Base-by-base conservation (phyloP, 2,113 vertebrate genomes). In the Corythoichthys haematopterus region DNA sequence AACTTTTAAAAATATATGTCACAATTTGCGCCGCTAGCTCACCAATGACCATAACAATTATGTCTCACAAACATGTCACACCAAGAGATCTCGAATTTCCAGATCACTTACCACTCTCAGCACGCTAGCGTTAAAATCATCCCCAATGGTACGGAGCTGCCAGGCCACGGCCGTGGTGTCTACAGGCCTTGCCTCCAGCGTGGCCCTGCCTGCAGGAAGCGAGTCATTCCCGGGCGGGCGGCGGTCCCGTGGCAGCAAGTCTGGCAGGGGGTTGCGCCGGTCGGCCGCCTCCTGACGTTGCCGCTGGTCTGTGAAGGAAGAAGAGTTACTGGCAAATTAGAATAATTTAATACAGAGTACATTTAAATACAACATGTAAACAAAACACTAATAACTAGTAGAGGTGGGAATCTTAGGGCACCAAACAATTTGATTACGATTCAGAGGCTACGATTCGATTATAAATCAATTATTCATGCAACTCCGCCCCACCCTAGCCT, bases 81-180 rank as follows among this genome's bases (percentile, higher is more conserved):
- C 52, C n/a, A 11, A 6, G 20, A 15, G 4, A 13, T 38, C 38
- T 12, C 57, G 6, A 6, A 37, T 15, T 4, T 16, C 11, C 16
- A 10, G 58, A 3, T 37, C 5, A 13, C 46, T 65, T 37, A 65
- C 63, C 63, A 7, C 47, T 65, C 33, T 48, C 14, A 65, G 28
- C 33, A 50, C 35, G 2, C 47, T 14, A 33, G 63, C 35, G 35
- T 65, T 48, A 2, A 65, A 51, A 6, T 65, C 12, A 15, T 65
- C 63, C 1, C 63, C 63, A 35, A 65, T 65, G 15, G 15, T 65
- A 28, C 47, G 36, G 46, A 65, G 47, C 3, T 65, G 63, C 46
- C 10, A 9, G 33, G 28, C 63, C 47, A 65, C 8, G 4, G 28
- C 35, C 14, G 16, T 2, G 13, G 33, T 35, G 46, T 65, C 46